A percentile compares a stretch with the other conserved stretches of the same genome.
Evolutionary conservation across 1,140 invertebrate genomes (phyloP).

Genomic region (Helicorthomorpha holstii): DNA sequence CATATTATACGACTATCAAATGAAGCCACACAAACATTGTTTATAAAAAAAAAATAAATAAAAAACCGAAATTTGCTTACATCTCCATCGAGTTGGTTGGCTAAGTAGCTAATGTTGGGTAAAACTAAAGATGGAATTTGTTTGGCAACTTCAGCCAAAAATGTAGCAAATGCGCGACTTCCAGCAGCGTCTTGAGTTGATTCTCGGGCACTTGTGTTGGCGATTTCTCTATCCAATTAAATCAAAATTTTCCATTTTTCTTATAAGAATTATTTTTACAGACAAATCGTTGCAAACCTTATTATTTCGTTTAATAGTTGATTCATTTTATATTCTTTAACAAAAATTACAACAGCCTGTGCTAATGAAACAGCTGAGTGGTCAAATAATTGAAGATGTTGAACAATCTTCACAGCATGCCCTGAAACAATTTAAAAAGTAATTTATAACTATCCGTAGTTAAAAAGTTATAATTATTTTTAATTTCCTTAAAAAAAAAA

Average conservation of each 20-base stretch:
- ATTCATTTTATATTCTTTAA: constrained; percentile 39
- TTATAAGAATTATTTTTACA: not conserved
- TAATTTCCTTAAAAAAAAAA: not conserved
- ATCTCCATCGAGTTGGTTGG: not conserved
- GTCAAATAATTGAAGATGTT: constrained; percentile 57
- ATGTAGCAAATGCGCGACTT: constrained; percentile 41
- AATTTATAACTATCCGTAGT: constrained; percentile 1
- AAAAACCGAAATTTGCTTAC: constrained; percentile 25
- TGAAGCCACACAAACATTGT: not conserved
- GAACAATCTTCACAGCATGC: constrained; percentile 40
- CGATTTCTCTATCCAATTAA: constrained; percentile 28
- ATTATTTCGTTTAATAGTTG: constrained; percentile 50
- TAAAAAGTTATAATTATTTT: constrained; percentile 1
- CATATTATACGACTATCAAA: constrained; percentile 51
- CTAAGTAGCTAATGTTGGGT: not conserved
- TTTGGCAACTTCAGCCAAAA: constrained; percentile 37
- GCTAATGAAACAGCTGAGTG: constrained; percentile 46
- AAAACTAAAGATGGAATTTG: not conserved
- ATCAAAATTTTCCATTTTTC: not conserved
- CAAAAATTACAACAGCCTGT: constrained; percentile 42
- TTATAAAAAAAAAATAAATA: constrained; percentile 32
- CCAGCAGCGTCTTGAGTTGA: constrained; percentile 35
- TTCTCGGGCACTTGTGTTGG: constrained; percentile 33
- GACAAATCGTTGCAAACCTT: constrained; percentile 32
- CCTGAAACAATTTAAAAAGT: not conserved